Evolutionary conservation across 1,140 invertebrate genomes (phyloP), one percentile per base, ranked within the genome.

Genomic region (Schlechtendalia chinensis): DNA sequence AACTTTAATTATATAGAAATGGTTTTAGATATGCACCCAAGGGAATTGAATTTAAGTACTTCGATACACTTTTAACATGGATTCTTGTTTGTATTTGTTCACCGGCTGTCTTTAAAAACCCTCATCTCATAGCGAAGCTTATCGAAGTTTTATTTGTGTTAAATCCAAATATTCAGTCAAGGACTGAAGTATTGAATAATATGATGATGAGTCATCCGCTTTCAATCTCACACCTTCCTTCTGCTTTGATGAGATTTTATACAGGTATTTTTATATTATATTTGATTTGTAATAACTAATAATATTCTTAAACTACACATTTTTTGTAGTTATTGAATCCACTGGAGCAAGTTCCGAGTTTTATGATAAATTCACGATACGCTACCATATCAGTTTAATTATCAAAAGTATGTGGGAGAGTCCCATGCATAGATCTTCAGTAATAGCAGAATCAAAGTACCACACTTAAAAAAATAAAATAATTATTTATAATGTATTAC

Each of bases 331-430:
- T 85, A 96, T 99, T 54, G 98, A 99, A 87, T 95, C 95, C 4
- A 98, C 96, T 16, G 97, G 97, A 27, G 94, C 97, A 72, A 96
- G 93, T 85, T 96, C 94, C 58, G 97, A 99, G 86, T 99, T 99
- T 87, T 99, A 98, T 85, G 97, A 99, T 87, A 99, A 99, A 88
- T 99, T 99, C 86, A 96, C 96, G 16, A 98, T 99, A 84, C 91
- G 96, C 82, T 98, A 98, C 88, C 95, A 98, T 85, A 98, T 99
- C 84, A 98, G 96, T 86, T 91, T 98, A 84, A 96, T 99, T 84
- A 90, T 99, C 67, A 97, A 98, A 86, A 90, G 91, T 19, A 92
- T 94, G 90, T 93, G 92, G 92, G 91, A 92, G 39, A 90, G 91
- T 83, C 86, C 88, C n/a, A 84, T 89, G 4, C 90, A 91, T 83